These are phyloP conservation scores for Copidosoma floridanum DNA, from an alignment of 1,140 invertebrate species.

Conservation along the genomic window DNA sequence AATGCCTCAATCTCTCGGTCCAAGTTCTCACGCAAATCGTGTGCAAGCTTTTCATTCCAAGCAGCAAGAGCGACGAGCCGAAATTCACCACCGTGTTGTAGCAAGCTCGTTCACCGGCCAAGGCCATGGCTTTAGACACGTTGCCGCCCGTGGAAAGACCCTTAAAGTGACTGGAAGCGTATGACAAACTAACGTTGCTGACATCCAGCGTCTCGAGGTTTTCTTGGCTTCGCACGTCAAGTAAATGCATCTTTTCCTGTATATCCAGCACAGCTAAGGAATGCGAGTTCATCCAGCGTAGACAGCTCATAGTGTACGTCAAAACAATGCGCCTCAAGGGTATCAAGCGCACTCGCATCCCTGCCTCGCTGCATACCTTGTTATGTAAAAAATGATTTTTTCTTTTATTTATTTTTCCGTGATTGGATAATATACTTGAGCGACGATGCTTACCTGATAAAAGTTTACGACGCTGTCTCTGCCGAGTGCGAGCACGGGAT, in stretches of 20 bases:
- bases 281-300: constrained; percentile 86
- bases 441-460: constrained; percentile 65
- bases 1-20: constrained; percentile 73
- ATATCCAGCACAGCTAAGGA: constrained; percentile 84
- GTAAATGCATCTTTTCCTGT: constrained; percentile 80
- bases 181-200: constrained; percentile 82
- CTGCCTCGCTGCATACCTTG: constrained; percentile 52
- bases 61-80: constrained; percentile 77
- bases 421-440: background rate
- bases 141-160: constrained; percentile 75
- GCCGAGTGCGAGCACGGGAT: constrained; percentile 84
- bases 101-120: constrained; percentile 81
- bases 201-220: constrained; percentile 82
- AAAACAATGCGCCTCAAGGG: constrained; percentile 70
- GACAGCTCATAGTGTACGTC: constrained; percentile 67
- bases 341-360: constrained; percentile 60
- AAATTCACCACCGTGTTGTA: constrained; percentile 86
- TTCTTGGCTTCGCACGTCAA: constrained; percentile 85
- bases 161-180: constrained; percentile 91
- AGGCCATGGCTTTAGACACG: constrained; percentile 72
- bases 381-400: constrained; percentile 6
- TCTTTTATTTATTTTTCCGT: background rate
- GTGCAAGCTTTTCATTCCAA: constrained; percentile 81
- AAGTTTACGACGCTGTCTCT: constrained; percentile 78
- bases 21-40: constrained; percentile 79